phyloP scores from a whole-genome alignment of 2,113 vertebrate genomes.

The Mesitornis unicolor region DNA sequence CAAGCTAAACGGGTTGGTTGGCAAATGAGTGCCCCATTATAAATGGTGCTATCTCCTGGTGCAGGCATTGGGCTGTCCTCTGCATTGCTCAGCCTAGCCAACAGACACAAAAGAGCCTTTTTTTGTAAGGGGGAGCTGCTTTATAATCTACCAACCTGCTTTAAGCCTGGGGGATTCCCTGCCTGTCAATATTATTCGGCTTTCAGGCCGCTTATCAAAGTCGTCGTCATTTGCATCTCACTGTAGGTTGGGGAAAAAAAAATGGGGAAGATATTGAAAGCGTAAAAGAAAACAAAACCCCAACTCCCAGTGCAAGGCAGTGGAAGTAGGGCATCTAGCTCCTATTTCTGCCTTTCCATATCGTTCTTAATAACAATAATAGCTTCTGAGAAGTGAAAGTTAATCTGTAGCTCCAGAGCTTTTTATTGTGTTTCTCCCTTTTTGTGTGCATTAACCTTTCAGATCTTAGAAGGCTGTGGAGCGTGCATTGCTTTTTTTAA shows the following conservation, averaged over 20 bases:
- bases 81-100: neutral
- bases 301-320: neutral
- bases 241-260: neutral
- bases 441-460: constrained; percentile 6
- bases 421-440: constrained; percentile 9
- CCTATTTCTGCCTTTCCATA: neutral
- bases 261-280: neutral
- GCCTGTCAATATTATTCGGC: neutral
- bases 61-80: neutral
- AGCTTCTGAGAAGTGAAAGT: neutral
- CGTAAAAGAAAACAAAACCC: neutral
- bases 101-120: neutral
- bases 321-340: constrained; percentile 39
- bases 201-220: neutral
- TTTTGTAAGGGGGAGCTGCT: neutral
- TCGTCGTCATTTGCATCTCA: neutral
- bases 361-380: neutral
- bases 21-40: neutral
- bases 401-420: constrained; percentile 12
- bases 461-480: neutral
- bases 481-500: neutral
- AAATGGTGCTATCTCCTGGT: neutral
- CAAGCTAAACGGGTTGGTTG: neutral
- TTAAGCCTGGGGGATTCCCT: neutral
- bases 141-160: neutral